phyloP scores from a whole-genome alignment of 1,140 invertebrate species.

The Metopolophium dirhodum region DNA sequence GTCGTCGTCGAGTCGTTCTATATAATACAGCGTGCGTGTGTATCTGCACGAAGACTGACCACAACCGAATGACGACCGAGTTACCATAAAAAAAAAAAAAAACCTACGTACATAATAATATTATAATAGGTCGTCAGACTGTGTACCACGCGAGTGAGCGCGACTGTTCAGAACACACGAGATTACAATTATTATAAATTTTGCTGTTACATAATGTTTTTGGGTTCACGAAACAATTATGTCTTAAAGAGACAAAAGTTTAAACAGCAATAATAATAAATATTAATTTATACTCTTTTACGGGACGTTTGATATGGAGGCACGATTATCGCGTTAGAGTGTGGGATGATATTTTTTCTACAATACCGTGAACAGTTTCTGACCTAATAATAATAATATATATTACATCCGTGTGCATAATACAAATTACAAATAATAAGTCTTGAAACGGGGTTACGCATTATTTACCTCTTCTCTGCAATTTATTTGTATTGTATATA shows the following conservation, averaged over 20 bases:
- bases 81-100: background rate
- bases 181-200: background rate
- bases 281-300: background rate
- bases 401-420: background rate
- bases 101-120: background rate
- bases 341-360: background rate
- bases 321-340: background rate
- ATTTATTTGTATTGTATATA: background rate
- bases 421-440: background rate
- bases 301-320: background rate
- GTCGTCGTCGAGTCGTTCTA: background rate
- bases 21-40: background rate
- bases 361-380: background rate
- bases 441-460: background rate
- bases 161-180: background rate
- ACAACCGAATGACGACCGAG: background rate
- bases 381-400: background rate
- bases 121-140: background rate
- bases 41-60: background rate
- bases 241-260: conserved; percentile 6
- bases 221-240: background rate
- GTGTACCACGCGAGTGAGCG: background rate
- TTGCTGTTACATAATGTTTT: background rate
- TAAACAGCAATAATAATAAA: background rate
- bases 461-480: background rate